A percentile compares a stretch with the other conserved stretches of the same genome.
Conservation (phyloP, 2,113 vertebrate species). For the Microcebus ravelobensis region DNA sequence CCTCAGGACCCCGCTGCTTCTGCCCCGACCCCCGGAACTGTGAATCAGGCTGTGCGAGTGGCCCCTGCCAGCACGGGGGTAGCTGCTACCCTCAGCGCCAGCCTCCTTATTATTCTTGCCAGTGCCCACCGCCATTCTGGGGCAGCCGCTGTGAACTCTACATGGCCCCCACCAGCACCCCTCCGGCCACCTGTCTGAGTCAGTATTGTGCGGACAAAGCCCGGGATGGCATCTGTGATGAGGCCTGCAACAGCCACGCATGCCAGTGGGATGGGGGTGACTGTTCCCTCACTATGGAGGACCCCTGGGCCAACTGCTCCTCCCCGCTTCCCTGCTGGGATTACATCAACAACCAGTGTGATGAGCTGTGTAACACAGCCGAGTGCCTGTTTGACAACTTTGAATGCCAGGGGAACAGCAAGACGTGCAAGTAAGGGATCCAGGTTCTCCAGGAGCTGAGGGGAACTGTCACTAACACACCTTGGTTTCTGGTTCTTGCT, state of each 20-base stretch:
- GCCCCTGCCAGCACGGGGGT: conserved; percentile 91
- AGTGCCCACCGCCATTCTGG: conserved; percentile 83
- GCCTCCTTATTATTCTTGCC: conserved; percentile 88
- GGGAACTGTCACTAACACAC: conserved; percentile 61
- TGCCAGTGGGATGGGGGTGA: conserved; percentile 96
- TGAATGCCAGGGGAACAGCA: conserved; percentile 88
- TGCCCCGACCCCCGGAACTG: conserved; percentile 89
- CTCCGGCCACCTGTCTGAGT: conserved; percentile 84
- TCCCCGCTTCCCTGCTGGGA: conserved; percentile 90
- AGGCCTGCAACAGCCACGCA: conserved; percentile 91
- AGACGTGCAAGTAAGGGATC: conserved; percentile 91
- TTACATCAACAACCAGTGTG: conserved; percentile 91
- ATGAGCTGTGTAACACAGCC: conserved; percentile 92
- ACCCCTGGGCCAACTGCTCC: conserved; percentile 93
- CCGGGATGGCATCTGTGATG: conserved; percentile 90
- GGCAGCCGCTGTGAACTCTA: conserved; percentile 88
- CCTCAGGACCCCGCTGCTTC: conserved; percentile 86
- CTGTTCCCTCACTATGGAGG: conserved; percentile 90
- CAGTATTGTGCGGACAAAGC: conserved; percentile 84
- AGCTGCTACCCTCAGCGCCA: conserved; percentile 86
- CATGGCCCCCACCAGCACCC: not conserved
- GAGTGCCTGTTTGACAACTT: conserved; percentile 96
- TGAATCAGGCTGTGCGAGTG: conserved; percentile 85
- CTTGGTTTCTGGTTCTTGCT: conserved; percentile 17
- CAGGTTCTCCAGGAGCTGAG: not conserved